Conservation (phyloP, 2,113 vertebrate genomes). For the Phylloscopus trochiloides region DNA sequence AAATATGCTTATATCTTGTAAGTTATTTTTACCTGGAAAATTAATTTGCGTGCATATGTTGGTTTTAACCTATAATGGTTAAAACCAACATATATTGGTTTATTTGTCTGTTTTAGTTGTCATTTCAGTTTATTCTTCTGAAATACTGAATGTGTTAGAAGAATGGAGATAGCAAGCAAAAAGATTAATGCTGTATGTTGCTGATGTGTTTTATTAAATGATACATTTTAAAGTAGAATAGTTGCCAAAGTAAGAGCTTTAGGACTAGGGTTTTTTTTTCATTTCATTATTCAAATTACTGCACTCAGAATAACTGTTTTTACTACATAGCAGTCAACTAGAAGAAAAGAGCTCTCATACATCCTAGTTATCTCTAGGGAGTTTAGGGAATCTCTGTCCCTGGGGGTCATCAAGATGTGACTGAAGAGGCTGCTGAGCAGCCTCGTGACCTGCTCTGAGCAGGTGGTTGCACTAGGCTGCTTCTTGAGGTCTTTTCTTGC, state of each 20-base stretch:
- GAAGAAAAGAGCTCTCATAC: background rate
- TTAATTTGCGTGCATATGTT: background rate
- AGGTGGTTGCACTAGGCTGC: background rate
- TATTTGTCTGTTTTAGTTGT: too few relatives aligned
- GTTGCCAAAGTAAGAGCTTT: background rate
- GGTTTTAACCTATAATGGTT: background rate
- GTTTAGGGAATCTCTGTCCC: background rate
- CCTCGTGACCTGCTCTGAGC: background rate
- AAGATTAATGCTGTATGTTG: background rate
- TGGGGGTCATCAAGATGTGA: fast-evolving
- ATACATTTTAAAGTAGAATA: background rate
- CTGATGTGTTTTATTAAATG: background rate
- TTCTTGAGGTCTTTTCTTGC: background rate
- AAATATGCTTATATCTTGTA: background rate
- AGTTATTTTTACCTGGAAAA: background rate
- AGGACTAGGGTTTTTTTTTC: fast-evolving
- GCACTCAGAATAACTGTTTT: background rate
- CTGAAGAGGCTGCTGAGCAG: background rate
- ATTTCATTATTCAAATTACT: background rate
- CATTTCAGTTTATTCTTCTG: background rate
- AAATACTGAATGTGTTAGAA: background rate
- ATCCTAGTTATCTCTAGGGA: background rate
- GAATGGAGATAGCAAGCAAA: background rate
- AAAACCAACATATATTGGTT: too few relatives aligned
- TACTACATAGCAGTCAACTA: background rate